Conservation (phyloP, 1,140 invertebrate genomes). For the Calycopis cecrops region DNA sequence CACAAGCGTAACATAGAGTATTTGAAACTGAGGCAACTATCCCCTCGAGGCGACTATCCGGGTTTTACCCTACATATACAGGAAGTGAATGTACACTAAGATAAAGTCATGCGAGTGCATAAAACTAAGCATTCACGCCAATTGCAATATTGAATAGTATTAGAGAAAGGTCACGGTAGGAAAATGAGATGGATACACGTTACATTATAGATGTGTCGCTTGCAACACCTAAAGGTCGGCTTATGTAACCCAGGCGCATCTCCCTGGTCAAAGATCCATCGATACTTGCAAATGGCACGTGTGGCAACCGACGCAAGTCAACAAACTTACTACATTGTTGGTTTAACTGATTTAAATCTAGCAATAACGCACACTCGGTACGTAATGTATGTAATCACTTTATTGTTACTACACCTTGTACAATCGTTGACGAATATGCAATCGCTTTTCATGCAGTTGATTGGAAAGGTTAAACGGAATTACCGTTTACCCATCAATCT, state of each 20-base stretch:
- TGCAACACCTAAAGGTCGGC: constrained; percentile 16
- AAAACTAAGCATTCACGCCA: neutral
- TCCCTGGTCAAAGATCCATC: constrained; percentile 13
- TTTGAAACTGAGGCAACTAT: no score
- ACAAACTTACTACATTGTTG: constrained; percentile 10
- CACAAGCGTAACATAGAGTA: no score
- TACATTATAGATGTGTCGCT: constrained; percentile 10
- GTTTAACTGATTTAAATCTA: constrained; percentile 6
- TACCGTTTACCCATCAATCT: no score
- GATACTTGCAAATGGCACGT: neutral
- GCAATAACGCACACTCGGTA: neutral
- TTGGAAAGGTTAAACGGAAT: no score
- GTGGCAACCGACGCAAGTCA: neutral
- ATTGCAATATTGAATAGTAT: constrained; percentile 9
- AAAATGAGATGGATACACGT: neutral
- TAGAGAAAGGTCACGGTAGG: constrained; percentile 2
- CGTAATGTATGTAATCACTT: neutral
- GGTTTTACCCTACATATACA: no score
- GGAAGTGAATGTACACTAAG: no score
- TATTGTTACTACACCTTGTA: neutral
- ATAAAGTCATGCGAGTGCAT: no score
- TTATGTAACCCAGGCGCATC: constrained; percentile 19
- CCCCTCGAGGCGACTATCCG: no score
- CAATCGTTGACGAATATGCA: neutral
- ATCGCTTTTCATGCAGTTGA: no score